A percentile compares a stretch with the other conserved stretches of the same genome.
These are phyloP conservation scores for Brachionus rubens DNA, from an alignment of 1,140 invertebrate genomes.

Conservation along the genomic window DNA sequence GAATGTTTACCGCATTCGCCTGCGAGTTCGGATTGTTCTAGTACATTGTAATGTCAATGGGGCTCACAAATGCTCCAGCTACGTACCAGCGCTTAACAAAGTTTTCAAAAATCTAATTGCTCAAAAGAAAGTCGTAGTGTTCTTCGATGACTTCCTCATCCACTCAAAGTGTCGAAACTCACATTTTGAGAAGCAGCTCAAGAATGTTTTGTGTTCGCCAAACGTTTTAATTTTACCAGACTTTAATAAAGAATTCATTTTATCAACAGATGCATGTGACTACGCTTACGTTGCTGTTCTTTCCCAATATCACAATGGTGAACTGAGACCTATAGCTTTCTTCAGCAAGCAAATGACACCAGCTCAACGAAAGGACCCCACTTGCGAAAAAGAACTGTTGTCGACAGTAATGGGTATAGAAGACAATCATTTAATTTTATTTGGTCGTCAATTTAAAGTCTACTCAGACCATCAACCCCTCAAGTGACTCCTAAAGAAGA, in stretches of 20 bases:
- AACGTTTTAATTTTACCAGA: background rate
- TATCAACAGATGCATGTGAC: conserved; percentile 46
- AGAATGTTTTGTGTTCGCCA: conserved; percentile 48
- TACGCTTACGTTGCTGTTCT: conserved; percentile 43
- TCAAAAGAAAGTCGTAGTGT: background rate
- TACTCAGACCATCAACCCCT: no score
- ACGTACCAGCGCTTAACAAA: conserved; percentile 10
- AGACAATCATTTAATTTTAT: no score
- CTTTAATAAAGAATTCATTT: conserved; percentile 5
- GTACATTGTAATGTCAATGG: conserved; percentile 24
- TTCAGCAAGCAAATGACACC: background rate
- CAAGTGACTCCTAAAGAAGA: no score
- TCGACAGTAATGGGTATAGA: no score
- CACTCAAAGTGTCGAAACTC: background rate
- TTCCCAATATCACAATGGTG: conserved; percentile 30
- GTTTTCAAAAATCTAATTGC: background rate
- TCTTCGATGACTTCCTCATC: conserved; percentile 4
- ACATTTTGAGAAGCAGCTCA: conserved; percentile 47
- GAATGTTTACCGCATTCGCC: no score
- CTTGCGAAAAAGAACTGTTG: background rate
- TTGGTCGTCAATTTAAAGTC: no score
- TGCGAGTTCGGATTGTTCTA: conserved; percentile 4
- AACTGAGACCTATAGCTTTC: background rate
- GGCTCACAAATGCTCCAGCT: background rate
- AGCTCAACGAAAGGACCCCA: background rate